Evolutionary conservation across 1,140 invertebrate genomes (phyloP).

Genomic region (Sipha flava): DNA sequence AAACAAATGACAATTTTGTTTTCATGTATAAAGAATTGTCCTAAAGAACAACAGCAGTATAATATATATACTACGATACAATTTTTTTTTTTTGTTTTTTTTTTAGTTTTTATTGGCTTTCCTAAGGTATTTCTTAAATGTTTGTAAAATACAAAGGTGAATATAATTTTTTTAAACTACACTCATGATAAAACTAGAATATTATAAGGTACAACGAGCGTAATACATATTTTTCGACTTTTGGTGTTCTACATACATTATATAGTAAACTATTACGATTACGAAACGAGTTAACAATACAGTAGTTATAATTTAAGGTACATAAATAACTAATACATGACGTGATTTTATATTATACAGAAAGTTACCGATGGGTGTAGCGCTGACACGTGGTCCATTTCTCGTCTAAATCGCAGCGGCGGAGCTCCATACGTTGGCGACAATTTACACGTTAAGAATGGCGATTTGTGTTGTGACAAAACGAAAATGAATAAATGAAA

Average conservation of each 20-base stretch:
- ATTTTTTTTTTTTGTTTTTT: neutral
- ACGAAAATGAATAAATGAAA: neutral
- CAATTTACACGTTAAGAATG: neutral
- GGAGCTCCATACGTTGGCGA: neutral
- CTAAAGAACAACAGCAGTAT: neutral
- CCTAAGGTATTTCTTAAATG: neutral
- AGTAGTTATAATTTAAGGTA: neutral
- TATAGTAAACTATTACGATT: neutral
- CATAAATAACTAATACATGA: conserved; percentile 2
- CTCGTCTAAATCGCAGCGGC: neutral
- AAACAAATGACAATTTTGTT: conserved; percentile 2
- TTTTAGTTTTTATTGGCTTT: neutral
- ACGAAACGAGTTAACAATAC: neutral
- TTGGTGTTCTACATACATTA: neutral
- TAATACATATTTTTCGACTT: neutral
- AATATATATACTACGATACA: neutral
- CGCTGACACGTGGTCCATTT: neutral
- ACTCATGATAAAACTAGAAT: neutral
- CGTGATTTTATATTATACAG: neutral
- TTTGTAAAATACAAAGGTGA: neutral
- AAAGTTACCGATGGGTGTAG: neutral
- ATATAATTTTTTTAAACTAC: neutral
- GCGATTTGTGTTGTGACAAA: neutral
- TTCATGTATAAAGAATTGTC: neutral
- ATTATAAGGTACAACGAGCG: neutral